Conservation (phyloP, 2,888 invertebrate species). For the Dicyrtoma fusca region DNA sequence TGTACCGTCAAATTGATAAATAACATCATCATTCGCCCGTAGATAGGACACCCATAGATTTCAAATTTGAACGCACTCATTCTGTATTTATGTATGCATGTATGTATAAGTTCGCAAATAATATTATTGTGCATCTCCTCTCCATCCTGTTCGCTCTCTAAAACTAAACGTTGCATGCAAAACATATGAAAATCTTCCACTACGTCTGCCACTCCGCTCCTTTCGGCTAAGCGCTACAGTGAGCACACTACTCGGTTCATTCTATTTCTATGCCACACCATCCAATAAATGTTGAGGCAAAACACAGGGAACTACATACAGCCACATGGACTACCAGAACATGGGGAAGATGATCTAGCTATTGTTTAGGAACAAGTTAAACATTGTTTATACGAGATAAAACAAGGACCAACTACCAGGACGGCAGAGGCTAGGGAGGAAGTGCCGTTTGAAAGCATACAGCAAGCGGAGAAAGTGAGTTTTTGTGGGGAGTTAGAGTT, state of each 20-base stretch:
- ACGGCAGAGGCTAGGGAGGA: background rate
- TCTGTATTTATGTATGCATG: background rate
- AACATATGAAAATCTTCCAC: no score
- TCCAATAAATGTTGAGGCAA: background rate
- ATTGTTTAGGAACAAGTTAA: constrained; percentile 26
- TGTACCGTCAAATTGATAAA: no score
- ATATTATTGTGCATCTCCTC: background rate
- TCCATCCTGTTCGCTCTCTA: background rate
- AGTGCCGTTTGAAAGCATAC: background rate
- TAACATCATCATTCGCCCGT: no score
- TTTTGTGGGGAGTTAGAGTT: background rate
- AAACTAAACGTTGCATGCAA: no score
- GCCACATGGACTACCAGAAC: background rate
- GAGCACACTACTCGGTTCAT: no score
- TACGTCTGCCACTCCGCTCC: no score
- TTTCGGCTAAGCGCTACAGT: no score
- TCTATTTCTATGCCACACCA: no score
- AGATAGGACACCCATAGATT: no score
- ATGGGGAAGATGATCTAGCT: constrained; percentile 11
- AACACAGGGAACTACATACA: background rate
- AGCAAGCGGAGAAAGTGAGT: background rate
- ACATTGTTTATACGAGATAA: constrained; percentile 1
- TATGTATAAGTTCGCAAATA: background rate
- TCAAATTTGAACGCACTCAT: background rate
- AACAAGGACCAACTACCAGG: background rate